A percentile compares a stretch with the other conserved stretches of the same genome.
Evolutionary conservation across 2,797 vertebrate genomes (phyloP).

Genomic region (Buceros bicornis): DNA sequence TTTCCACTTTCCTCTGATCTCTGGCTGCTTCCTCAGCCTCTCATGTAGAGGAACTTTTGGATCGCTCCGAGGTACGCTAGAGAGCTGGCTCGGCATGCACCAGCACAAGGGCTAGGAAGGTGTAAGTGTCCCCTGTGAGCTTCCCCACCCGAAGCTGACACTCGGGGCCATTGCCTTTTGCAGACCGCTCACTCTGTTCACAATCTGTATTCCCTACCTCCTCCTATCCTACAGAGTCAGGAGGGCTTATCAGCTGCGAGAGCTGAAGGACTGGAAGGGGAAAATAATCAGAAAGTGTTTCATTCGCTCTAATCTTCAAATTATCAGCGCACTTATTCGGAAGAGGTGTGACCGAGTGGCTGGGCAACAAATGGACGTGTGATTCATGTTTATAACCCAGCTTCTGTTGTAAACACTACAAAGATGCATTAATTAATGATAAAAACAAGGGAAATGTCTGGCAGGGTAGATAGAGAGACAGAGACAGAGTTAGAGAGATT

Average conservation of each 20-base stretch:
- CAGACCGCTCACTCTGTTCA: not conserved
- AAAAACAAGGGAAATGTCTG: not conserved
- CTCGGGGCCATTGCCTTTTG: not conserved
- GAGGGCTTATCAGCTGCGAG: not conserved
- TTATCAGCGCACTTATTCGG: not conserved
- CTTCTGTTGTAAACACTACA: not conserved
- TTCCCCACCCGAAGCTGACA: not conserved
- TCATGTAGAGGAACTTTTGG: not conserved
- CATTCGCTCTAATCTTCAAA: not conserved
- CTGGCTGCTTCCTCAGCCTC: not conserved
- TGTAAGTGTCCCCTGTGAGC: not conserved
- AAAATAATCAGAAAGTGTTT: constrained; percentile 10
- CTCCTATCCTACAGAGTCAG: not conserved
- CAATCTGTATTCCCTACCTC: not conserved
- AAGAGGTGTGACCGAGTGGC: not conserved
- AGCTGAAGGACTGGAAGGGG: not conserved
- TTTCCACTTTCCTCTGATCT: not conserved
- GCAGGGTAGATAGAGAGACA: not conserved
- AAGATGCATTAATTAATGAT: constrained; percentile 17
- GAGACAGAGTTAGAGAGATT: not conserved
- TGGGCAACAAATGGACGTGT: not conserved
- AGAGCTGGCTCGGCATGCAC: not conserved
- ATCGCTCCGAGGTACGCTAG: not conserved
- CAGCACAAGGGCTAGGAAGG: not conserved
- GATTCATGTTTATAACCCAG: not conserved